Evolutionary conservation across 2,888 invertebrate genomes (phyloP).

Genomic region (Cosmopolites sordidus): DNA sequence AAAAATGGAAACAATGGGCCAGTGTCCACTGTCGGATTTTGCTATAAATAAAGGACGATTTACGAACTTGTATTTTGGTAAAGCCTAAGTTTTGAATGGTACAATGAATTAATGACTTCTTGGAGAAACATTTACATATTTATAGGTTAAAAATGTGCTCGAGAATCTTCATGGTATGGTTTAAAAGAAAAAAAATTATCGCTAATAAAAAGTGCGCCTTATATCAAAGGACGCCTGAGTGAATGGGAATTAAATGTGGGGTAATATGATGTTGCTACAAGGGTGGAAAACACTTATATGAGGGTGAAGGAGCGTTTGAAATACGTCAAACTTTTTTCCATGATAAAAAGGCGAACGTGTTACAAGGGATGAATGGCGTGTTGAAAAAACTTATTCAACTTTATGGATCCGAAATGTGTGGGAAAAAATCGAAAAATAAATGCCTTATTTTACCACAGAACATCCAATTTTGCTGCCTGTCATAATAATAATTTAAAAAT

Average conservation of each 20-base stretch:
- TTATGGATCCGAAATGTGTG: not conserved
- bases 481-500: too few relatives aligned
- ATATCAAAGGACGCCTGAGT: not conserved
- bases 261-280: conserved; percentile 17
- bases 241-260: conserved; percentile 16
- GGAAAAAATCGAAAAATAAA: not conserved
- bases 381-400: conserved; percentile 27
- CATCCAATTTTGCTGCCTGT: too few relatives aligned
- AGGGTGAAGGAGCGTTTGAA: conserved; percentile 24
- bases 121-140: conserved; percentile 25
- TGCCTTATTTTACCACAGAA: not conserved
- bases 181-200: not conserved
- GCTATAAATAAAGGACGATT: conserved; percentile 24
- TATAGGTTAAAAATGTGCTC: conserved; percentile 16
- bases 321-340: conserved; percentile 25
- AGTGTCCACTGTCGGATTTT: conserved; percentile 23
- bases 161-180: not conserved
- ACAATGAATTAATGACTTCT: conserved; percentile 29
- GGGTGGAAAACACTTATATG: conserved; percentile 23
- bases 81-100: conserved; percentile 24
- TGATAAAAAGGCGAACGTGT: conserved; percentile 23
- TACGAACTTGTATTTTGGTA: conserved; percentile 27
- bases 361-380: conserved; percentile 21
- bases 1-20: conserved; percentile 27
- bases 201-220: not conserved